phyloP scores from a whole-genome alignment of 2,888 invertebrate species.

The Oligia latruncula region DNA sequence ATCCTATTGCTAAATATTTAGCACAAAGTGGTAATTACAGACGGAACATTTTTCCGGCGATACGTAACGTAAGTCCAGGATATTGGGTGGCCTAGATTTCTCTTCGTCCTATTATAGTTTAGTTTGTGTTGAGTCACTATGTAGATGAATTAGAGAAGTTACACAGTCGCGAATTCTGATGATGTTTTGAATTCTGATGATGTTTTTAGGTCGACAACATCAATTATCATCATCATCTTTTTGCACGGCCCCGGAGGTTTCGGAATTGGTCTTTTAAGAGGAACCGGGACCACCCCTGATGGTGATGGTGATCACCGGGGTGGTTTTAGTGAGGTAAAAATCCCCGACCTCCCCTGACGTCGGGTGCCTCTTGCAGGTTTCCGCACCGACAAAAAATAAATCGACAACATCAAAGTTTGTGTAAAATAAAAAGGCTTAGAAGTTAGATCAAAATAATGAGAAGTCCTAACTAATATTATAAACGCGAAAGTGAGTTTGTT shows the following conservation, averaged over 20 bases:
- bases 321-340: too few species aligned
- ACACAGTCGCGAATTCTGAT: not conserved
- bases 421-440: not conserved
- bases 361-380: too few species aligned
- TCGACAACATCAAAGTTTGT: not conserved
- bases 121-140: slow-evolving; percentile 23
- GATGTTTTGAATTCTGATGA: not conserved
- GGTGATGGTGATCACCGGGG: too few species aligned
- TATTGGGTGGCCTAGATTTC: slow-evolving; percentile 69
- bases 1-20: slow-evolving; percentile 54
- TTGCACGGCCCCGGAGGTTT: too few species aligned
- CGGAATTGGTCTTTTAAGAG: too few species aligned
- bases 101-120: slow-evolving; percentile 39
- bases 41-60: slow-evolving; percentile 52
- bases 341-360: too few species aligned
- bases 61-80: slow-evolving; percentile 57
- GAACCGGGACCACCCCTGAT: too few species aligned
- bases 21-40: slow-evolving; percentile 35
- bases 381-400: too few species aligned
- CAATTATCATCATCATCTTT: too few species aligned
- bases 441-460: not conserved
- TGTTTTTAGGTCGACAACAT: not conserved
- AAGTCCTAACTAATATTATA: too few species aligned
- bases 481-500: too few species aligned
- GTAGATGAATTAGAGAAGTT: slow-evolving; percentile 11